A percentile compares a stretch with the other conserved stretches of the same genome.
These are phyloP conservation scores for Aplysia californica DNA, from an alignment of 1,140 invertebrate genomes.

Conservation along the genomic window DNA sequence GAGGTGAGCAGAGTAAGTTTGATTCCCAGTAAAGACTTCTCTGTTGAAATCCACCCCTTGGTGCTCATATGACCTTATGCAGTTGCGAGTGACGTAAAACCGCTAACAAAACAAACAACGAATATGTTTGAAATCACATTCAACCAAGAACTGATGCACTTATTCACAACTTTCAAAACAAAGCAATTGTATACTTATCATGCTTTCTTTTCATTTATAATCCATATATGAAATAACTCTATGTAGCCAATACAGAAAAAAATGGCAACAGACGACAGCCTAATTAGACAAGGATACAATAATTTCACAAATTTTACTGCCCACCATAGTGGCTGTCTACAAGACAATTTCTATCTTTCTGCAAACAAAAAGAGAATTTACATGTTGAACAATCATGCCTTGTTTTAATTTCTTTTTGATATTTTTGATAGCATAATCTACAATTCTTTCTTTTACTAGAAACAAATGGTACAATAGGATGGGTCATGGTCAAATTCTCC, in stretches of 20 bases:
- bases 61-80: no score
- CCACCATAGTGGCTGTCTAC: neutral
- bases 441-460: neutral
- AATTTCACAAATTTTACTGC: neutral
- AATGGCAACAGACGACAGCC: neutral
- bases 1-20: no score
- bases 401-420: neutral
- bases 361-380: neutral
- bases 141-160: no score
- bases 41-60: no score
- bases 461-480: neutral
- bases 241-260: neutral
- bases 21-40: no score
- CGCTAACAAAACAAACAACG: no score
- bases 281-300: neutral
- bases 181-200: neutral
- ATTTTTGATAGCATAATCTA: neutral
- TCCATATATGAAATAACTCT: no score
- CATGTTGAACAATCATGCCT: neutral
- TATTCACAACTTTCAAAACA: no score
- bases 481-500: neutral
- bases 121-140: no score
- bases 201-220: no score
- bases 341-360: neutral
- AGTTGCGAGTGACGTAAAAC: no score